Percentiles rank a stretch among this genome's conserved stretches.
phyloP scores from a whole-genome alignment of 2,888 invertebrate genomes.

The Corythucha ciliata region DNA sequence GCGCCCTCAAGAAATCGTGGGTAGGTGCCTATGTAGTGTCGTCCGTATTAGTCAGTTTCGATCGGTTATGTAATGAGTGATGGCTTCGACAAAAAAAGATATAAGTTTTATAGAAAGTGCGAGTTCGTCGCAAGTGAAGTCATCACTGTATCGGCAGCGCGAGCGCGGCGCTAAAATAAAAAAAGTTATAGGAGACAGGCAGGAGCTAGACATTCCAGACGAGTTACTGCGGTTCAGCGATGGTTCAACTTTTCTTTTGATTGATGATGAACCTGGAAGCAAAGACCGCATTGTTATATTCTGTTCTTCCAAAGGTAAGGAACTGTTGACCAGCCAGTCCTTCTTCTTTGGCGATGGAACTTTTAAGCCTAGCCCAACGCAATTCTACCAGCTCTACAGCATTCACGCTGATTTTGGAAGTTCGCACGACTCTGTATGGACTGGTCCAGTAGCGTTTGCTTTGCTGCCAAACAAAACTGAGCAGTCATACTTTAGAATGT shows the following conservation, averaged over 20 bases:
- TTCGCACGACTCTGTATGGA: too few species aligned
- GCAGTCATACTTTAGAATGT: too few species aligned
- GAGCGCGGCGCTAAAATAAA: not conserved
- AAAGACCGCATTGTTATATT: not conserved
- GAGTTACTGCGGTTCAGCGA: not conserved
- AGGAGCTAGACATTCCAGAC: not conserved
- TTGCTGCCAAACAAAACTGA: too few species aligned
- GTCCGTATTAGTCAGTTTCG: too few species aligned
- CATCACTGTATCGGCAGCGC: not conserved
- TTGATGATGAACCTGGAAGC: constrained; percentile 1
- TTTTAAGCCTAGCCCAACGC: not conserved
- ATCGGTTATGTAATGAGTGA: too few species aligned
- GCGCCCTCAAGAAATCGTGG: too few species aligned
- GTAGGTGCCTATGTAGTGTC: too few species aligned
- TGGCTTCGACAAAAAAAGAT: too few species aligned
- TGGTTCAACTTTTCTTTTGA: not conserved
- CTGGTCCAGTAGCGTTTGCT: too few species aligned
- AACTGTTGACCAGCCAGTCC: not conserved
- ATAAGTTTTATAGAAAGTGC: too few species aligned
- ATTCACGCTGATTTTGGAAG: not conserved
- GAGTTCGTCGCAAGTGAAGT: constrained; percentile 1
- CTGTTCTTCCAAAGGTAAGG: not conserved
- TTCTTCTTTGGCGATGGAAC: constrained; percentile 1
- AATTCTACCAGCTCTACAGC: not conserved
- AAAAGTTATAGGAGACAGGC: not conserved